Base-by-base conservation (phyloP, 2,888 invertebrate genomes). In the Dryobotodes eremita region DNA sequence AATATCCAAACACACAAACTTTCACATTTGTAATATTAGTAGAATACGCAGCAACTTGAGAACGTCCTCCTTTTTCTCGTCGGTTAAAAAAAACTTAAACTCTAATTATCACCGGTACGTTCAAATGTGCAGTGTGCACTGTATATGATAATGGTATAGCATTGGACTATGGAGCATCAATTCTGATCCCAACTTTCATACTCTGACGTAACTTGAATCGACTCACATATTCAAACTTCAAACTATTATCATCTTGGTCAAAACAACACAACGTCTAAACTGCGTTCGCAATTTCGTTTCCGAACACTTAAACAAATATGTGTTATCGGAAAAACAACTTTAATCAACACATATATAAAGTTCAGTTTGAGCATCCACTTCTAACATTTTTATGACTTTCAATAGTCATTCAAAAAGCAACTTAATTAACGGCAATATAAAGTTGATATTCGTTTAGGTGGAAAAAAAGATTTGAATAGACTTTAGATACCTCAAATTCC, bases 221-320 rank as follows among this genome's bases (percentile, higher is more conserved):
- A 57, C 15, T 50, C 23, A 31, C 61, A 23, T 36, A 36, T 46
- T 46, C n/a, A 46, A 46, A 66, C 66, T 79, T 31, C 26, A 48
- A 77, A 42, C 23, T n/a, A 13, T 20, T 57, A 26, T 23, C 42
- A 46, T 13, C n/a, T 31, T 31, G 11, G 10, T 11, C 15, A 50
- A 15, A 46, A n/a, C n/a, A 59, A 71, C 8, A 80, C n/a, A 71
- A 50, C 17, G 20, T 50, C 50, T 57, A 48, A 13, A 66, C 48
- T 26, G 20, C 26, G 26, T 50, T 26, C 20, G 26, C 13, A 68
- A 48, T 50, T 4, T 50, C 48, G 8, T 48, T 31, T 48, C 20
- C n/a, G n/a, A 65, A 17, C 8, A 20, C 20, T 66, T 20, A 20
- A 13, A 20, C 20, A 31, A 31, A 11, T 20, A 66, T 46, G 0